Evolutionary conservation across 2,113 vertebrate species (phyloP), one percentile per base, ranked within the genome.

Genomic region (Laticauda colubrina): DNA sequence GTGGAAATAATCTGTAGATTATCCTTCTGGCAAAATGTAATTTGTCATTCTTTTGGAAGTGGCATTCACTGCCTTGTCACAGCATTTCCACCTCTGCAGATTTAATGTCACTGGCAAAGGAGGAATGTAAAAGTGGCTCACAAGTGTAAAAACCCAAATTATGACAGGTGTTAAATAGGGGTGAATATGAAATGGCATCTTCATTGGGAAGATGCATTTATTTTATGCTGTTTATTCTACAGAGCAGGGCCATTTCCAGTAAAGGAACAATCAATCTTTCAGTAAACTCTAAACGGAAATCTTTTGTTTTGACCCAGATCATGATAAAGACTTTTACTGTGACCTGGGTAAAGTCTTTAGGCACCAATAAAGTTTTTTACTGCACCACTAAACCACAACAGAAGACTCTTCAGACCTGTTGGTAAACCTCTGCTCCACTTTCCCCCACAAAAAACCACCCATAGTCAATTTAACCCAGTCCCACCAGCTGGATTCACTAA

Each of bases 261-360:
- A 81, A 81, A 39, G 18, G 18, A 39, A 81, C 69, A 81, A 87
- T 39, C 15, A 89, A 21, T 34, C 29, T 61, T 90, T 93, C 51
- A 59, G 64, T 59, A 89, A 92, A 90, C 69, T 86, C 59, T 93
- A 92, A 85, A 85, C 9, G 20, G 59, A 45, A 64, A 10, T 85
- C 3, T 61, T 61, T 61, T 61, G 1, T 29, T 61, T 29, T 18
- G 29, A 34, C 64, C n/a, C 64, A 69, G 9, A 8, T 61, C 9
- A 3, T 10, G 24, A 61, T 61, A 26, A 61, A 61, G 23, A 10
- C 57, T 61, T 61, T 61, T 61, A 61, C 23, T 2, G 57, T 23
- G 21, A 61, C 23, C 57, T 61, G 23, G 57, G 24, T 61, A 61
- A 61, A 61, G 24, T 61, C 59, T 61, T 61, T 61, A 26, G 59